Evolutionary conservation across 2,113 vertebrate genomes (phyloP).

Genomic region (Apodemus speciosus): DNA sequence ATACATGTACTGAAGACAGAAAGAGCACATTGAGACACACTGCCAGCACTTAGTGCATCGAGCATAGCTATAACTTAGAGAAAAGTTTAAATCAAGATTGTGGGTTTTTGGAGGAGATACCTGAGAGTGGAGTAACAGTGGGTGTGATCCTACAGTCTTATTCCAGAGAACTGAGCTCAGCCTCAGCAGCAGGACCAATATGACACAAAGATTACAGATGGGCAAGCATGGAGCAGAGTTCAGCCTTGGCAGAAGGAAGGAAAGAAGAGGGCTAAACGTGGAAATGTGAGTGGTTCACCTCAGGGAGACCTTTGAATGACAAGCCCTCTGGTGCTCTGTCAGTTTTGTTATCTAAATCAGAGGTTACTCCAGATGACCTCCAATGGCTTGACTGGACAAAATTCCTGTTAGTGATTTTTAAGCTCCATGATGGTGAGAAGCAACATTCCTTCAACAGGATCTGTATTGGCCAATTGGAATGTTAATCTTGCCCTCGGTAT

Average conservation of each 20-base stretch:
- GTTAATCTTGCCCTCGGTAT: too few species aligned
- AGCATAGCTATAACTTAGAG: background rate
- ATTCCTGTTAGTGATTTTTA: background rate
- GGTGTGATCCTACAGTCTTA: background rate
- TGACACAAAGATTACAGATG: background rate
- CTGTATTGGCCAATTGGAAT: background rate
- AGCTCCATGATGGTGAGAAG: background rate
- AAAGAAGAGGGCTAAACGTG: background rate
- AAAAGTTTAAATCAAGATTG: background rate
- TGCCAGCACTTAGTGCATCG: background rate
- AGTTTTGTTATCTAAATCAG: background rate
- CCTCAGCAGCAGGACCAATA: background rate
- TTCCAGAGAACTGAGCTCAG: background rate
- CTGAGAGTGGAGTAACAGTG: background rate
- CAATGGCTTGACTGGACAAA: background rate
- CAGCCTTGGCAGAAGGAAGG: background rate
- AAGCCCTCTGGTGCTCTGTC: background rate
- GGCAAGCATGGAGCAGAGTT: background rate
- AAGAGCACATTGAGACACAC: background rate
- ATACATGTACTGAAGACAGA: background rate
- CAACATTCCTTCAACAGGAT: background rate
- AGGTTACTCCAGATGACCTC: background rate
- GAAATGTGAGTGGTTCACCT: background rate
- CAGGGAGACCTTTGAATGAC: background rate
- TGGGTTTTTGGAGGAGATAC: background rate